phyloP scores from a whole-genome alignment of 2,113 vertebrate genomes.

The Morone saxatilis region DNA sequence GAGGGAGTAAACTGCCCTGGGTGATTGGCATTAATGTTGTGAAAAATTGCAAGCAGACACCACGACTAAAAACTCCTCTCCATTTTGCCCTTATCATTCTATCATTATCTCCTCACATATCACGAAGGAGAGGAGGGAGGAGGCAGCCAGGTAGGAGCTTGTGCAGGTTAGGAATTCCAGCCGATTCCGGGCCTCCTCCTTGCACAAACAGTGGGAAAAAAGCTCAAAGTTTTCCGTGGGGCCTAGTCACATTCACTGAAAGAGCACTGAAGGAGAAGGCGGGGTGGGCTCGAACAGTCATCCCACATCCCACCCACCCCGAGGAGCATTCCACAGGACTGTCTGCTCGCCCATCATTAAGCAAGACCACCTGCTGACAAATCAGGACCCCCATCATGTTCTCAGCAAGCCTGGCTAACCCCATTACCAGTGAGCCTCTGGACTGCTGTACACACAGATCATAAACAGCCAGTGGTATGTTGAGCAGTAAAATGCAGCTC shows the following conservation, averaged over 20 bases:
- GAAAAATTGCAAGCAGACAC: slow-evolving; percentile 22
- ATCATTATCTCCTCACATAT: slow-evolving; percentile 71
- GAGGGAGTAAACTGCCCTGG: background rate
- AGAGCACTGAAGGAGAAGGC: slow-evolving; percentile 29
- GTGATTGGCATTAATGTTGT: slow-evolving; percentile 25
- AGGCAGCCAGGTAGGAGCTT: slow-evolving; percentile 62
- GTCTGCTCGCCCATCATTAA: slow-evolving; percentile 78
- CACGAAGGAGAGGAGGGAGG: slow-evolving; percentile 47
- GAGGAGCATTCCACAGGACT: slow-evolving; percentile 73
- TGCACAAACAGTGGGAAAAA: slow-evolving; percentile 77
- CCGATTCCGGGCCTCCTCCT: slow-evolving; percentile 74
- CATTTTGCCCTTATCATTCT: slow-evolving; percentile 55
- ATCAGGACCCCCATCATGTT: slow-evolving; percentile 78
- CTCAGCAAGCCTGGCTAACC: slow-evolving; percentile 66
- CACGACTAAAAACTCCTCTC: slow-evolving; percentile 8
- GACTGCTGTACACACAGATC: slow-evolving; percentile 60
- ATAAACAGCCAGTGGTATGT: slow-evolving; percentile 51
- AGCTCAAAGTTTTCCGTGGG: slow-evolving; percentile 57
- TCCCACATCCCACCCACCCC: slow-evolving; percentile 76
- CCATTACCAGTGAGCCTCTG: slow-evolving; percentile 61
- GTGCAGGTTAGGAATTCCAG: slow-evolving; percentile 71
- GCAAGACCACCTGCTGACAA: slow-evolving; percentile 78
- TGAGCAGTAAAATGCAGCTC: slow-evolving; percentile 53
- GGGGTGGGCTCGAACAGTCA: slow-evolving; percentile 55
- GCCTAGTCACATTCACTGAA: slow-evolving; percentile 53